A percentile compares a stretch with the other conserved stretches of the same genome.
Evolutionary conservation across 2,797 vertebrate genomes (phyloP).

Genomic region (Phrynocephalus guinanensis): DNA sequence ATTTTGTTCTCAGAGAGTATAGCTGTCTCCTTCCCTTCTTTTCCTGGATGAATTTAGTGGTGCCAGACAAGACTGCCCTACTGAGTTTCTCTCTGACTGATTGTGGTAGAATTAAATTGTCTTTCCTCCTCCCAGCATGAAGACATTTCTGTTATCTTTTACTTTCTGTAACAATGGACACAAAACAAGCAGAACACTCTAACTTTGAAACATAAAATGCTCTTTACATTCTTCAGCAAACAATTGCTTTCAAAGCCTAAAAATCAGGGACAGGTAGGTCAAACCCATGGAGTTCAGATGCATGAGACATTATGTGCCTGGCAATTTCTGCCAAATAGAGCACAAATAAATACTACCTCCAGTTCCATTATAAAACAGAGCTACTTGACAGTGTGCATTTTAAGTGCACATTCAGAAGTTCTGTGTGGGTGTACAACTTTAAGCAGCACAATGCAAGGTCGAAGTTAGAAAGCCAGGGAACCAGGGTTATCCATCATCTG

Average conservation of each 20-base stretch:
- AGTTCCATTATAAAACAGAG: conserved; percentile 1
- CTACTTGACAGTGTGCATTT: conserved; percentile 2
- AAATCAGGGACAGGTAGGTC: background rate
- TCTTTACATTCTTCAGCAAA: background rate
- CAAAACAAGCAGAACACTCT: no score
- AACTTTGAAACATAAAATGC: background rate
- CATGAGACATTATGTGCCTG: background rate
- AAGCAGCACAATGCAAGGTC: background rate
- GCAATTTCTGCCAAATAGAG: conserved; percentile 17
- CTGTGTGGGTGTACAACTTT: background rate
- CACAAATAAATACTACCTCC: conserved; percentile 14
- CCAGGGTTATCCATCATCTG: background rate
- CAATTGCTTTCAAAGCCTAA: conserved; percentile 7
- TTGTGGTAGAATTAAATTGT: background rate
- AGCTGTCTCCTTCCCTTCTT: no score
- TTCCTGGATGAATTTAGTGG: background rate
- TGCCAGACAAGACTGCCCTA: background rate
- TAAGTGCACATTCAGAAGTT: background rate
- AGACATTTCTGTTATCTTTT: background rate
- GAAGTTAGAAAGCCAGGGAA: background rate
- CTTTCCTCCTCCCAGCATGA: background rate
- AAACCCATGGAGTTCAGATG: background rate
- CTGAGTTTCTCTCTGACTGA: background rate
- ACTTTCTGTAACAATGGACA: background rate
- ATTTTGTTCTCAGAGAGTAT: no score